Evolutionary conservation across 2,797 vertebrate genomes (phyloP).

Genomic region (Melanotaenia nigrans): DNA sequence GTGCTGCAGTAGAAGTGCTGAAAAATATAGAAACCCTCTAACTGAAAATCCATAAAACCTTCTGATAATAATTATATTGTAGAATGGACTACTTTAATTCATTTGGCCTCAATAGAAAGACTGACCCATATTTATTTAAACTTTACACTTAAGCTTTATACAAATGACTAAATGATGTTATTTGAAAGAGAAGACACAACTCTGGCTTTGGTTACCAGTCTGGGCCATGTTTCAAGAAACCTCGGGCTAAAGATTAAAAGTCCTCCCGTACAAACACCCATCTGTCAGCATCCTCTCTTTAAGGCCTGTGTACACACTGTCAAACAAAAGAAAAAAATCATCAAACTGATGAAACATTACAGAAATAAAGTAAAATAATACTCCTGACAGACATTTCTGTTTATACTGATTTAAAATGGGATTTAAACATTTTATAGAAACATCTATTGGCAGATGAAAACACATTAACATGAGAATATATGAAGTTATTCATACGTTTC

Average conservation of each 20-base stretch:
- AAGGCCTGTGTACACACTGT: slow-evolving; percentile 17
- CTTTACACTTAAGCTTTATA: background rate
- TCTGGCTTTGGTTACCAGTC: slow-evolving; percentile 34
- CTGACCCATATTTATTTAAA: background rate
- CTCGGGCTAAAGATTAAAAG: slow-evolving; percentile 35
- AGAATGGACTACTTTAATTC: background rate
- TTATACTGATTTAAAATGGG: slow-evolving; percentile 13
- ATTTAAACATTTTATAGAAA: slow-evolving; percentile 11
- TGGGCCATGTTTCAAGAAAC: slow-evolving; percentile 8
- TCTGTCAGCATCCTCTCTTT: slow-evolving; percentile 35
- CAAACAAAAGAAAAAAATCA: slow-evolving; percentile 13
- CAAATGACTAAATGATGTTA: background rate
- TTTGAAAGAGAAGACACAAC: slow-evolving; percentile 20
- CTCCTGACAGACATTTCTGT: slow-evolving; percentile 21
- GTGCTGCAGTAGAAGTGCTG: background rate
- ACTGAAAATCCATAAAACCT: background rate
- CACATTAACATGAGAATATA: background rate
- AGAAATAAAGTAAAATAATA: slow-evolving; percentile 23
- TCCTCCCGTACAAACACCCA: slow-evolving; percentile 31
- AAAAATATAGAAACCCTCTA: background rate
- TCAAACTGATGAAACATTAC: slow-evolving; percentile 12
- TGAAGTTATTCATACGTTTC: background rate
- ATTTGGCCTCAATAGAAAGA: background rate
- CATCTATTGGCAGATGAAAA: background rate
- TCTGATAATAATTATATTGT: background rate